Percentiles rank a stretch among this genome's conserved stretches.
These are phyloP conservation scores for Furnarius figulus DNA, from an alignment of 2,113 vertebrate genomes.

Conservation along the genomic window DNA sequence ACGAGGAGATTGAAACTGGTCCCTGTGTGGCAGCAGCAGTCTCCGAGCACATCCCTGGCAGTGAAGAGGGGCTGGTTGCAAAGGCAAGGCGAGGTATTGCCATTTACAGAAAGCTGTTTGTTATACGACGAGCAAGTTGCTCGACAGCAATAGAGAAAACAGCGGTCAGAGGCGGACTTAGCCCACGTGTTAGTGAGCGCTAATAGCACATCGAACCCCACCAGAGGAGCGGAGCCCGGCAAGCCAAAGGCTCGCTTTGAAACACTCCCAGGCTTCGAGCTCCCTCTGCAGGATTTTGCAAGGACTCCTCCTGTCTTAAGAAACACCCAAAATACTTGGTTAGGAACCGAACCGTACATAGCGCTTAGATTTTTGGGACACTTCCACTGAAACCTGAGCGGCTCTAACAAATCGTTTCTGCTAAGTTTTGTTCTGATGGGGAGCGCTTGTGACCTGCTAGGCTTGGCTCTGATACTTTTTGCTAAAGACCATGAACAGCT, in stretches of 20 bases:
- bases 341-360: not conserved
- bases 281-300: conserved; percentile 50
- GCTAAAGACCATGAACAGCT: not conserved
- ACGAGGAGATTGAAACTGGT: too few relatives aligned
- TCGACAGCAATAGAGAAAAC: not conserved
- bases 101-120: not conserved
- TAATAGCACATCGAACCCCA: not conserved
- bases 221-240: not conserved
- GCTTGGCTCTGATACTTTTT: not conserved
- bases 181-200: not conserved
- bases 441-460: not conserved
- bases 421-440: not conserved
- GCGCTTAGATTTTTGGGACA: not conserved
- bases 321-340: not conserved
- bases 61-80: not conserved
- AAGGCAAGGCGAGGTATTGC: not conserved
- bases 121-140: not conserved
- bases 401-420: not conserved
- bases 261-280: conserved; percentile 44
- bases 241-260: not conserved
- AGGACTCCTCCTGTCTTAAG: not conserved
- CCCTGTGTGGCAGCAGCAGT: too few relatives aligned
- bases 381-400: not conserved
- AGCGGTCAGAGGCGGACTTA: not conserved
- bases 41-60: too few relatives aligned